Evolutionary conservation across 2,888 invertebrate species (phyloP).

Genomic region (Sisyra nigra): DNA sequence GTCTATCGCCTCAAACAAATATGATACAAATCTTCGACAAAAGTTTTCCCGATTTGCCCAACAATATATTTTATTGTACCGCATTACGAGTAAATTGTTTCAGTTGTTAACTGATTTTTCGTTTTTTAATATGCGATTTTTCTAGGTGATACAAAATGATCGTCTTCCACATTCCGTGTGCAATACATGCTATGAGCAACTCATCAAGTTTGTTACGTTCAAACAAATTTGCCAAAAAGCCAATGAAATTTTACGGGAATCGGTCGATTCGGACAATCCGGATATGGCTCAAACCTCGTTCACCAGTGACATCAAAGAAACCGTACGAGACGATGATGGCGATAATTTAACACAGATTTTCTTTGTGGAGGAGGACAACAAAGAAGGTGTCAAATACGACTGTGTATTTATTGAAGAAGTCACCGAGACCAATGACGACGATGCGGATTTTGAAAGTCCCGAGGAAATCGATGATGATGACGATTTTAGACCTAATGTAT

Average conservation of each 20-base stretch:
- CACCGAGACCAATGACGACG: neutral
- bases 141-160: constrained; percentile 16
- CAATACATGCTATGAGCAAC: constrained; percentile 7
- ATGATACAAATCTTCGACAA: constrained; percentile 14
- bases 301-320: neutral
- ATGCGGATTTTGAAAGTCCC: neutral
- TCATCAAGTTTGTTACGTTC: constrained; percentile 7
- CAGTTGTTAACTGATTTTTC: neutral
- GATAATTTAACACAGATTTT: neutral
- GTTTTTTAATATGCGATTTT: constrained; percentile 1
- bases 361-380: neutral
- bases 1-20: constrained; percentile 8
- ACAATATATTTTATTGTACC: constrained; percentile 18
- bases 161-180: constrained; percentile 16
- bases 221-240: constrained; percentile 8
- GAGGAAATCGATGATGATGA: constrained; percentile 1
- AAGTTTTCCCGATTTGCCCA: constrained; percentile 15
- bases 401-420: neutral
- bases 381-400: neutral
- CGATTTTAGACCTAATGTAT: neutral
- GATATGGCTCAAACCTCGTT: constrained; percentile 4
- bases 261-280: constrained; percentile 5
- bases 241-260: constrained; percentile 5
- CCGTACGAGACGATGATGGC: neutral
- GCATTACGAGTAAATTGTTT: constrained; percentile 16